Percentiles rank a stretch among this genome's conserved stretches.
Evolutionary conservation across 2,888 invertebrate genomes (phyloP).

Genomic region (Rosalia funebris): DNA sequence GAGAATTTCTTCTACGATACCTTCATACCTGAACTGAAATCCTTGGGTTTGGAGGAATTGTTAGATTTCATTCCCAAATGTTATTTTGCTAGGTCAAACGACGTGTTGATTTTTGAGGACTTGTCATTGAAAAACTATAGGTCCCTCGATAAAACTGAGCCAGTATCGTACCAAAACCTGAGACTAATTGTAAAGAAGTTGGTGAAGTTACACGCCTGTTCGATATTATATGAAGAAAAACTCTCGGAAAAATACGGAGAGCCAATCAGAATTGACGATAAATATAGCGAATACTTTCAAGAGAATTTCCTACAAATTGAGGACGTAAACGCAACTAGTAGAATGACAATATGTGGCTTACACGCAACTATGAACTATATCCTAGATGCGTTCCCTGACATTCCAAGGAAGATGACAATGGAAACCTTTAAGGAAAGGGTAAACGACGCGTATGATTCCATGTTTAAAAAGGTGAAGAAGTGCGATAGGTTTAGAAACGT

Average conservation of each 20-base stretch:
- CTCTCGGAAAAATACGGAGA: slow-evolving; percentile 39
- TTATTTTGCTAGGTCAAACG: slow-evolving; percentile 54
- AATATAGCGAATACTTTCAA: slow-evolving; percentile 46
- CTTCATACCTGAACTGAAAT: slow-evolving; percentile 58
- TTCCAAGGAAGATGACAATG: slow-evolving; percentile 25
- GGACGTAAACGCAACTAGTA: neutral
- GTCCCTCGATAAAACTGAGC: slow-evolving; percentile 23
- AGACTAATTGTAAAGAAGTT: slow-evolving; percentile 43
- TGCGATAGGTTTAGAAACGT: slow-evolving; percentile 61
- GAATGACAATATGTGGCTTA: neutral
- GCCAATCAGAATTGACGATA: slow-evolving; percentile 47
- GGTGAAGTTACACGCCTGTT: slow-evolving; percentile 53
- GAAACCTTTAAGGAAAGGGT: slow-evolving; percentile 31
- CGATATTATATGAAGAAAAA: slow-evolving; percentile 54
- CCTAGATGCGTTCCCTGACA: slow-evolving; percentile 34
- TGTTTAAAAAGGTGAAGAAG: slow-evolving; percentile 54
- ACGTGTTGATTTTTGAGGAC: slow-evolving; percentile 61
- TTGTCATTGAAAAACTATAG: slow-evolving; percentile 43
- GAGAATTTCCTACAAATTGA: slow-evolving; percentile 30
- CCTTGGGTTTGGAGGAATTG: slow-evolving; percentile 43
- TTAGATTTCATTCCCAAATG: slow-evolving; percentile 55
- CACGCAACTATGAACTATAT: slow-evolving; percentile 9
- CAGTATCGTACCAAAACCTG: slow-evolving; percentile 43
- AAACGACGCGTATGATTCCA: slow-evolving; percentile 8
- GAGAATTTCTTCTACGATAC: slow-evolving; percentile 60